These are phyloP conservation scores for Melanostoma scalare DNA, from an alignment of 2,888 invertebrate genomes.

Conservation along the genomic window DNA sequence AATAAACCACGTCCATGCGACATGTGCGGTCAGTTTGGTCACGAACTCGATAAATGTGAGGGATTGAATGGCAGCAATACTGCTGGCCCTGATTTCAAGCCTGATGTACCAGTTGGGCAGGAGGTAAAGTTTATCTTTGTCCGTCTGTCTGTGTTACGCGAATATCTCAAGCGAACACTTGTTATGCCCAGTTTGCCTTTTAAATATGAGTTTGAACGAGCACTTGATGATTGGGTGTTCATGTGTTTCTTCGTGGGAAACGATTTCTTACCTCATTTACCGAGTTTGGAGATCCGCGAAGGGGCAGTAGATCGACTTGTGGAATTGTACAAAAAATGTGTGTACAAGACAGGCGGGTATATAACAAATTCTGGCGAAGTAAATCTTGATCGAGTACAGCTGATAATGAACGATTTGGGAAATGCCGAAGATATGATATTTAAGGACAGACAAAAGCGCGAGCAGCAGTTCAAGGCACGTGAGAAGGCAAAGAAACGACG, in stretches of 20 bases:
- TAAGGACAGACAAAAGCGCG: slow-evolving; percentile 93
- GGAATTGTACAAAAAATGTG: slow-evolving; percentile 95
- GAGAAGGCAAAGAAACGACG: slow-evolving; percentile 88
- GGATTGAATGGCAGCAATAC: slow-evolving; percentile 87
- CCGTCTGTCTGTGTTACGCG: slow-evolving; percentile 94
- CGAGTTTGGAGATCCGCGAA: slow-evolving; percentile 98
- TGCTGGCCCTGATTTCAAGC: slow-evolving; percentile 78
- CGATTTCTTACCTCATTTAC: slow-evolving; percentile 98
- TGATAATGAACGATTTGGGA: slow-evolving; percentile 97
- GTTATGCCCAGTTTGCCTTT: slow-evolving; percentile 96
- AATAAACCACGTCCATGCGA: slow-evolving; percentile 98
- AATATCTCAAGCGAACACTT: slow-evolving; percentile 95
- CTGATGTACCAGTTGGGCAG: slow-evolving; percentile 85
- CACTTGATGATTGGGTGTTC: slow-evolving; percentile 98
- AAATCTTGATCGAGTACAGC: slow-evolving; percentile 94
- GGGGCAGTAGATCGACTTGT: slow-evolving; percentile 97
- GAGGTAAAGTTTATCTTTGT: slow-evolving; percentile 96
- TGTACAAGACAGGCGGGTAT: slow-evolving; percentile 97
- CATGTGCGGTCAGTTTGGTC: slow-evolving; percentile 94
- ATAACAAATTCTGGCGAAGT: slow-evolving; percentile 97
- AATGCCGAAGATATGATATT: slow-evolving; percentile 98
- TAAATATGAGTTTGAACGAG: slow-evolving; percentile 96
- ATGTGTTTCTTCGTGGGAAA: slow-evolving; percentile 99
- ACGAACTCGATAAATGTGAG: slow-evolving; percentile 96
- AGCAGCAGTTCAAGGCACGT: slow-evolving; percentile 90